These are phyloP conservation scores for Sylvia borin DNA, from an alignment of 2,797 vertebrate species.

Conservation along the genomic window DNA sequence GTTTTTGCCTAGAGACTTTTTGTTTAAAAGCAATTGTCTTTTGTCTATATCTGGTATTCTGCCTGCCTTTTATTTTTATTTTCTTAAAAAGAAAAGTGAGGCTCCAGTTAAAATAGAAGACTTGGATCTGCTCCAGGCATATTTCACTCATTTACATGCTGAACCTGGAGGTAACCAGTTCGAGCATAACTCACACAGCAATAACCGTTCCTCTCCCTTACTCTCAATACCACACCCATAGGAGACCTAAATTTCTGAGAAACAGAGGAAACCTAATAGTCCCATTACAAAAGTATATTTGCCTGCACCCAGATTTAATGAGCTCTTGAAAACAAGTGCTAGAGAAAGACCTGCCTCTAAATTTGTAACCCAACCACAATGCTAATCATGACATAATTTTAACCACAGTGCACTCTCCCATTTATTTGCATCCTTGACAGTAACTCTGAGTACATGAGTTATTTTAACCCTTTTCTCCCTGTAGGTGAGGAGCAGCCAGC, in stretches of 20 bases:
- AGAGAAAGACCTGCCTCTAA: not conserved
- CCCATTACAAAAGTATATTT: not conserved
- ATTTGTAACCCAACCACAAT: not conserved
- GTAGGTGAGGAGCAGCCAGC: not conserved
- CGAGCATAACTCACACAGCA: not conserved
- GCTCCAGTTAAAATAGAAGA: not conserved
- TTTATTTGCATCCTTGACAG: not conserved
- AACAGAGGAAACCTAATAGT: not conserved
- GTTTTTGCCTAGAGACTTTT: not conserved
- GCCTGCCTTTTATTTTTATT: not conserved
- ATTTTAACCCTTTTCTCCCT: not conserved
- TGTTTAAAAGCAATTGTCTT: not conserved
- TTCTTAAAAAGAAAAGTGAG: not conserved
- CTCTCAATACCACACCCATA: not conserved
- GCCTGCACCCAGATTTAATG: not conserved
- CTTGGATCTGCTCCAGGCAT: not conserved
- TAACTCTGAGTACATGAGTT: not conserved
- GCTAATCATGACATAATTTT: not conserved
- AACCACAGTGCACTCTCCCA: not conserved
- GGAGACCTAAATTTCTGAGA: not conserved
- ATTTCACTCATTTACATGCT: not conserved
- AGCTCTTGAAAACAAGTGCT: not conserved
- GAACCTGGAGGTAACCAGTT: not conserved
- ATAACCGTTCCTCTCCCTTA: not conserved
- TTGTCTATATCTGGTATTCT: not conserved